Base-by-base conservation (phyloP, 2,888 invertebrate genomes). In the Cephalotes varians region DNA sequence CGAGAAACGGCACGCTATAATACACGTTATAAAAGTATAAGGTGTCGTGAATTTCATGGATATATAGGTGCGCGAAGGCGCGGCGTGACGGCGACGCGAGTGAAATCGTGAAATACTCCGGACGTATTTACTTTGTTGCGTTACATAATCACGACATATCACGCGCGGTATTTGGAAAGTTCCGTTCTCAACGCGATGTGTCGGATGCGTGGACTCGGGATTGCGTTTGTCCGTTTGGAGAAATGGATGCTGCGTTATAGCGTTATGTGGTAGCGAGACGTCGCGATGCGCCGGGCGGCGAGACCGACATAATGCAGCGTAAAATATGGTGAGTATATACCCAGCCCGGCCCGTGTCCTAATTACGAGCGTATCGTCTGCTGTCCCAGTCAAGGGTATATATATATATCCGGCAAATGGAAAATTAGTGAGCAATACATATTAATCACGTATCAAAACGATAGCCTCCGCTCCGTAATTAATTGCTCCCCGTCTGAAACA, bases 341-440 rank as follows among this genome's bases (percentile, higher is more conserved):
- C 51, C 58, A 62, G 69, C 65, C 77, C 34, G 82, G 81, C 76
- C 85, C 79, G 86, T 82, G 85, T 85, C 85, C 90, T 85, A 90
- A 90, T 90, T 90, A 90, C 87, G 69, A 12, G 69, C 76, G 84
- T 85, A 86, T 89, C 85, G 85, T 82, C 84, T 64, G 82, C 56
- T 83, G 85, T 83, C 85, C 77, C 76, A 82, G 83, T 82, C 65
- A 80, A 82, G 83, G 81, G 31, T 67, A 82, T 69, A 72, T 67
- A 82, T 69, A 72, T 73, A 81, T 65, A 86, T 86, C 81, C 83
- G 28, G 60, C 76, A 88, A 88, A 90, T 89, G 89, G 82, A 84
- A 90, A 88, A 89, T 88, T 88, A 87, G 65, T 82, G 86, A 74
- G 86, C 88, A 86, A 90, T 87, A 90, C 87, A 90, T 90, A 90